Percentiles rank a stretch among this genome's conserved stretches.
Conservation (phyloP, 2,888 invertebrate genomes). For the Ctena decussata region DNA sequence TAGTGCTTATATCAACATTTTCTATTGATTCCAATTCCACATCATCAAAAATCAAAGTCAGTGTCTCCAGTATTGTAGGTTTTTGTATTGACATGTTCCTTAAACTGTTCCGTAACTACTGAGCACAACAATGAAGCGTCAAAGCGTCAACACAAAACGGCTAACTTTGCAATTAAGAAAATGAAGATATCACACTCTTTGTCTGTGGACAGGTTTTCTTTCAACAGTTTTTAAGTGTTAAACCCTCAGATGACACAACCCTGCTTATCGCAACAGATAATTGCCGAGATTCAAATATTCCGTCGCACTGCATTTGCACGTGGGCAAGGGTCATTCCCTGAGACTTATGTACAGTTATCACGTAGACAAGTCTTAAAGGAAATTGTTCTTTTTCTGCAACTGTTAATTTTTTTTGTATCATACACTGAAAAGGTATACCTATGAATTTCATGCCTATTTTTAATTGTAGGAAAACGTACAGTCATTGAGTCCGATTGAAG, state of each 20-base stretch:
- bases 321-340: slow-evolving; percentile 30
- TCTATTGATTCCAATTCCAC: slow-evolving; percentile 7
- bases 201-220: not conserved
- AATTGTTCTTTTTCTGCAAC: slow-evolving; percentile 34
- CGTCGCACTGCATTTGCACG: slow-evolving; percentile 10
- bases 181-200: not conserved
- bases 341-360: slow-evolving; percentile 35
- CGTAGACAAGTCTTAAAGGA: slow-evolving; percentile 21
- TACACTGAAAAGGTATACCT: slow-evolving; percentile 26
- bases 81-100: too few species aligned
- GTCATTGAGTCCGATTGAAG: slow-evolving; percentile 5
- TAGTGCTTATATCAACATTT: not conserved
- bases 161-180: too few species aligned
- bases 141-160: too few species aligned
- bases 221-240: slow-evolving; percentile 24
- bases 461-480: slow-evolving; percentile 19
- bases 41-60: slow-evolving; percentile 43
- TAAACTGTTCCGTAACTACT: too few species aligned
- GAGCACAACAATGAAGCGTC: too few species aligned
- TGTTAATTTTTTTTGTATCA: slow-evolving; percentile 1
- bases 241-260: slow-evolving; percentile 11
- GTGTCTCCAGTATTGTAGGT: not conserved
- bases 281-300: slow-evolving; percentile 30
- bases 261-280: slow-evolving; percentile 47
- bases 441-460: slow-evolving; percentile 7